Evolutionary conservation across 1,140 invertebrate species (phyloP).

Genomic region (Varroa destructor): DNA sequence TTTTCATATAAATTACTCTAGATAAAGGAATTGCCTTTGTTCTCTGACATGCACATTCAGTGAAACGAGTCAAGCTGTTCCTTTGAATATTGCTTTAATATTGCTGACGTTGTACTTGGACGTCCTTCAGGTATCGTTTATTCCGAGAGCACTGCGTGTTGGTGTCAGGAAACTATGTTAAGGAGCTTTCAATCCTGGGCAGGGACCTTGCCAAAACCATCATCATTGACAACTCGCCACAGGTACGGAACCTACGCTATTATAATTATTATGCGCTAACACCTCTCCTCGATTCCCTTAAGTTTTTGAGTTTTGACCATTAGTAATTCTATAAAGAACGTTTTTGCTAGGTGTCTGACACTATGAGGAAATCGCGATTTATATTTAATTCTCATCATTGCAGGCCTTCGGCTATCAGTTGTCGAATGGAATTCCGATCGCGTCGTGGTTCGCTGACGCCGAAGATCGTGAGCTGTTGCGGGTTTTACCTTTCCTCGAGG

Average conservation of each 20-base stretch:
- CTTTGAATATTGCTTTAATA: too few species aligned
- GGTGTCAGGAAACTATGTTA: constrained; percentile 91
- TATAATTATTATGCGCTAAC: too few species aligned
- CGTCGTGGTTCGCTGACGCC: constrained; percentile 89
- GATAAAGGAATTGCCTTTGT: constrained; percentile 1
- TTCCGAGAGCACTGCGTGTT: constrained; percentile 91
- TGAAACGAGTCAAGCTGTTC: neutral
- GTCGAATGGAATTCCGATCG: constrained; percentile 92
- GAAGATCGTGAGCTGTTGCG: constrained; percentile 80
- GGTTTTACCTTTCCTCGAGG: constrained; percentile 80
- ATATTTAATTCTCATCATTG: constrained; percentile 35
- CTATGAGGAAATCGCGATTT: constrained; percentile 29
- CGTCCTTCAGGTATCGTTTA: constrained; percentile 52
- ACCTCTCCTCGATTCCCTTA: too few species aligned
- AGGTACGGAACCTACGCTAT: constrained; percentile 48
- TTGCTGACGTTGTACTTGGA: too few species aligned
- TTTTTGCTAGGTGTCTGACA: too few species aligned
- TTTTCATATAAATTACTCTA: constrained; percentile 23
- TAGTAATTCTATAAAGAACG: too few species aligned
- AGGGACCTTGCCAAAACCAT: constrained; percentile 79
- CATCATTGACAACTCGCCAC: constrained; percentile 82
- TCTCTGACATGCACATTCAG: neutral
- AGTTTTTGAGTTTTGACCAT: too few species aligned
- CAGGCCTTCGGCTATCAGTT: constrained; percentile 49
- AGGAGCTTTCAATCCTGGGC: constrained; percentile 82